Base-by-base conservation (phyloP, 2,797 vertebrate genomes). In the Muscicapa striata region DNA sequence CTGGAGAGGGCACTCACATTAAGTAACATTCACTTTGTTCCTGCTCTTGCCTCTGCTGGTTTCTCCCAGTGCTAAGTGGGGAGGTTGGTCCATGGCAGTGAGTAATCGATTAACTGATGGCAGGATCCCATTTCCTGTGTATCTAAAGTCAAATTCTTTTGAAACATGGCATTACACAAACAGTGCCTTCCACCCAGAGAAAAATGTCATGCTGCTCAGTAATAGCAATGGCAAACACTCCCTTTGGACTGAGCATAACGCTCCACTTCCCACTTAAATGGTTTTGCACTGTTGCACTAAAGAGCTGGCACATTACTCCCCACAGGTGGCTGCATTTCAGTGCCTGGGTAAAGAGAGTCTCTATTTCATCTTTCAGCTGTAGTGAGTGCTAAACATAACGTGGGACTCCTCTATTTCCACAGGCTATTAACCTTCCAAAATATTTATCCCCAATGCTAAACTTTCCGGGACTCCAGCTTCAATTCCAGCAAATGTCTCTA, bases 381-480 rank as follows among this genome's bases (percentile, higher is more conserved):
- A 72, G 72, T 40, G 49, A 93, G 78, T 54, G 17, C 88, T 94
- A 87, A 94, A 82, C 80, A 46, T 84, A 92, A 89, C 75, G 22
- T 36, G 80, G 75, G 63, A 61, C 78, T 76, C 30, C 57, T 82
- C 92, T 80, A 59, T 92, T 94, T 97, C 90, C 86, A 90, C 77
- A 79, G 90, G 75, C 93, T 89, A 84, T 95, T 95, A 95, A 95
- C 81, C 93, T 94, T 93, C 90, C 86, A 85, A 96, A 96, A 95
- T 89, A 83, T 94, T 90, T 86, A 74, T 77, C 86, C 90, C 54
- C 2, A 24, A 66, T 51, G 67, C 81, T 95, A 90, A 95, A 89
- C 84, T 94, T 87, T 1, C 8, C 3, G 4, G 52, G 91, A 43
- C 29, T 90, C 94, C 84, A 45, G 45, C 64, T 61, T 51, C 38